Evolutionary conservation across 2,113 vertebrate species (phyloP), one percentile per base, ranked within the genome.

Genomic region (Notarius lentiginosus): DNA sequence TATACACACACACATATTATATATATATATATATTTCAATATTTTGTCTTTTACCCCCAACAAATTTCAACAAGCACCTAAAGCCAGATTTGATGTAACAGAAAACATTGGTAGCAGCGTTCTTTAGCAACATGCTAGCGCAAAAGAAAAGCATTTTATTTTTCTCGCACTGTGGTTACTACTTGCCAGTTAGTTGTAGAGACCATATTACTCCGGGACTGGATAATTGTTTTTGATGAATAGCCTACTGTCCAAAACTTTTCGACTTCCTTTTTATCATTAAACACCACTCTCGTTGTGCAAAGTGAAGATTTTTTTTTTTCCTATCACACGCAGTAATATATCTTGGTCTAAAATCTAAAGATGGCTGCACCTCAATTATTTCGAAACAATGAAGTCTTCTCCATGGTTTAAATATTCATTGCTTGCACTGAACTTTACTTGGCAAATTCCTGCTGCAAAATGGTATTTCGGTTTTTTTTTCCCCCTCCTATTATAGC

Each of bases 1-100:
- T 34, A 1, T 34, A 34, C 2, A 34, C 2, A 34, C 2, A 34
- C n/a, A n/a, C n/a, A n/a, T n/a, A n/a, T n/a, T n/a, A 34, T 34
- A 34, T 34, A 34, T 34, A 34, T 34, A 83, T 85, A 72, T 87
- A 79, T 51, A 83, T 82, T n/a, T n/a, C n/a, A 55, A 20, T 70
- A 75, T 75, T 76, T 79, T 27, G 72, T 68, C 84, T 82, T 76
- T n/a, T 49, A 56, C 76, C 72, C 51, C 72, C 24, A 55, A 66
- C 79, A 47, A 79, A 80, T 60, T 89, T 63, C 51, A 86, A 63
- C 34, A 82, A 72, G 51, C 49, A 49, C 41, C 61, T 85, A 30
- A 34, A 85, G 72, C 47, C 47, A n/a, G n/a, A 51, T 61, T 34
- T 22, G 49, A 68, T 66, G 51, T 4, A 47, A 61, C 34, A 75